phyloP scores from a whole-genome alignment of 1,140 invertebrate genomes.

The Penaeus japonicus region DNA sequence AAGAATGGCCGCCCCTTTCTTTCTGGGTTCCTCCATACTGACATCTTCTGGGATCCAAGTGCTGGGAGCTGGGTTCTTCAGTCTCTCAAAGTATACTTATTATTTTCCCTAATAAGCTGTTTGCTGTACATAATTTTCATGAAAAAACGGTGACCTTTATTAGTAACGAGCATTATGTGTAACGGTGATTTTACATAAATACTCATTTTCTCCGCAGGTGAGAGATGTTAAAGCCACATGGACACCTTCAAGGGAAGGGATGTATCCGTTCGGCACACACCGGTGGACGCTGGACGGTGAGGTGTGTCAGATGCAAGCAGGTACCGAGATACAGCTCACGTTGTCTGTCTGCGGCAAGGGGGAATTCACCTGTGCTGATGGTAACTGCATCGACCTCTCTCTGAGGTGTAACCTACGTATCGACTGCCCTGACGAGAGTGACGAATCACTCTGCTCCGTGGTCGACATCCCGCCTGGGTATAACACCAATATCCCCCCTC shows the following conservation, averaged over 20 bases:
- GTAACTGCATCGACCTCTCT: constrained; percentile 84
- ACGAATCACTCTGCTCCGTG: constrained; percentile 81
- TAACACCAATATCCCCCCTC: constrained; percentile 37
- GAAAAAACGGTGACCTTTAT: neutral
- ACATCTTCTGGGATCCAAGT: constrained; percentile 19
- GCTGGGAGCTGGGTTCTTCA: constrained; percentile 26
- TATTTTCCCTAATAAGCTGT: neutral
- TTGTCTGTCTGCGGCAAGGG: constrained; percentile 72
- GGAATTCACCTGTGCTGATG: constrained; percentile 89
- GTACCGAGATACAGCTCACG: constrained; percentile 25
- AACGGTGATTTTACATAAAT: neutral
- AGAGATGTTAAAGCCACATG: neutral
- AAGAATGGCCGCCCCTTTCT: constrained; percentile 15
- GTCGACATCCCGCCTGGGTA: constrained; percentile 36
- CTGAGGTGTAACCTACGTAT: constrained; percentile 81
- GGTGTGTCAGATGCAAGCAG: constrained; percentile 10
- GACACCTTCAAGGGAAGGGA: neutral
- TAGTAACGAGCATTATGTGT: neutral
- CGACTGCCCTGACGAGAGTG: constrained; percentile 86
- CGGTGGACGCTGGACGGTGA: neutral
- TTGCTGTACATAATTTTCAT: neutral
- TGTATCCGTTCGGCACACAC: constrained; percentile 31
- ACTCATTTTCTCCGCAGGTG: neutral
- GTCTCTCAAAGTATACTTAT: constrained; percentile 32
- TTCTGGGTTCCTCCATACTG: constrained; percentile 30